Evolutionary conservation across 1,140 invertebrate genomes (phyloP), one percentile per base, ranked within the genome.

Genomic region (Wiebesia pumilae): DNA sequence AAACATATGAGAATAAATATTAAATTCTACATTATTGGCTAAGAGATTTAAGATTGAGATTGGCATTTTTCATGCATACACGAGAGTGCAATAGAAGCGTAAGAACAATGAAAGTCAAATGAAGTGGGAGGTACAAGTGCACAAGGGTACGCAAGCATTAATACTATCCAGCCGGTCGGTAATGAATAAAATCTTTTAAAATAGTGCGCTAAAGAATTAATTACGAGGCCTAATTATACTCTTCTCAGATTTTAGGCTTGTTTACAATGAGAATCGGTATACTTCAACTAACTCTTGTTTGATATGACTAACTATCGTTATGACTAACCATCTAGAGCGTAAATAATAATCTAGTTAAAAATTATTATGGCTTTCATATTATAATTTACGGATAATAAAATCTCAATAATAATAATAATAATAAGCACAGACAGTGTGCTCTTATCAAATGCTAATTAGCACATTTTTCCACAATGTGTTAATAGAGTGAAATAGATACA

Each of bases 31-130:
- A 27, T 62, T 24, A 27, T 62, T 10, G 58, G 27, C 21, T 62
- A 27, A 62, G 24, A 27, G 24, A 27, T 62, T 62, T 27, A 62
- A 58, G 54, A 58, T 79, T 35, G 51, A 62, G 21, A 27, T 80
- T 38, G 78, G 16, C n/a, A 65, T 62, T 65, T 65, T 81, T 81
- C 47, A 79, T 79, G n/a, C 21, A 14, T n/a, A 33, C 33, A 16
- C n/a, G n/a, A 79, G 30, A 79, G 77, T 14, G 27, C 16, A 79
- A 35, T 79, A 19, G 27, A n/a, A 35, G 10, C 16, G 30, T 33
- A 33, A 58, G 33, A 58, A 38, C 27, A 58, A 80, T 80, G 78
- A 80, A 80, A 80, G 33, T 80, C 19, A 33, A 80, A 58, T 80
- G 51, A 80, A 33, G 51, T 33, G 51, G 33, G 51, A 62, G 33